These are phyloP conservation scores for Megathymus violae DNA, from an alignment of 1,140 invertebrate genomes.

Conservation along the genomic window DNA sequence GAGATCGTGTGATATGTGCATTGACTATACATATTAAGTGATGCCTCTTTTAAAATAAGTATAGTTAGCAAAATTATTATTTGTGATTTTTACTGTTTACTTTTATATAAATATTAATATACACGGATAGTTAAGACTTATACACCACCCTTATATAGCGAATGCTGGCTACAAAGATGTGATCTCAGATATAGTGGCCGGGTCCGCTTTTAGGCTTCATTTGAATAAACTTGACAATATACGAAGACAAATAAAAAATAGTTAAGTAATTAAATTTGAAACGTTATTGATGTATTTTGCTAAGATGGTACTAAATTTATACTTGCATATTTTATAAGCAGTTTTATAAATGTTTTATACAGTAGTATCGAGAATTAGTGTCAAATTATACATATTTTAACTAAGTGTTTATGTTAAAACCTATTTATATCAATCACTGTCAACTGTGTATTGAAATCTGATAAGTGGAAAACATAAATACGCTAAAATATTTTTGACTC, in stretches of 20 bases:
- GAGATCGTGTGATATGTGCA: slow-evolving; percentile 55
- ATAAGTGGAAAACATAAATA: slow-evolving; percentile 1
- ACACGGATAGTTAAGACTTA: slow-evolving; percentile 50
- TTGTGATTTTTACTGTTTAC: slow-evolving; percentile 64
- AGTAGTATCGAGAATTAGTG: slow-evolving; percentile 1
- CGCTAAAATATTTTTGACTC: too few relatives aligned
- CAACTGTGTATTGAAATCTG: slow-evolving; percentile 49
- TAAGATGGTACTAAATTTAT: slow-evolving; percentile 5
- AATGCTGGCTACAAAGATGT: slow-evolving; percentile 59
- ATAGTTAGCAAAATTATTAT: slow-evolving; percentile 64
- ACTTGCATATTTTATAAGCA: slow-evolving; percentile 1
- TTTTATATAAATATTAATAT: slow-evolving; percentile 55
- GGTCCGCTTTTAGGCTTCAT: slow-evolving; percentile 24
- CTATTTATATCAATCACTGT: slow-evolving; percentile 46
- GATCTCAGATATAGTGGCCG: slow-evolving; percentile 66
- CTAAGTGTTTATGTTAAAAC: not conserved
- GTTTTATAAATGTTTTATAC: slow-evolving; percentile 8
- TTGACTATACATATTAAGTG: slow-evolving; percentile 48
- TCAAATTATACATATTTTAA: not conserved
- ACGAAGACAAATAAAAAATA: slow-evolving; percentile 9
- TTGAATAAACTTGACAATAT: slow-evolving; percentile 29
- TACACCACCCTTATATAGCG: slow-evolving; percentile 49
- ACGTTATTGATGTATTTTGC: slow-evolving; percentile 11
- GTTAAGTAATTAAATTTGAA: slow-evolving; percentile 10
- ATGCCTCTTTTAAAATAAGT: slow-evolving; percentile 44